phyloP scores from a whole-genome alignment of 2,888 invertebrate species.

The Parnassius smintheus region DNA sequence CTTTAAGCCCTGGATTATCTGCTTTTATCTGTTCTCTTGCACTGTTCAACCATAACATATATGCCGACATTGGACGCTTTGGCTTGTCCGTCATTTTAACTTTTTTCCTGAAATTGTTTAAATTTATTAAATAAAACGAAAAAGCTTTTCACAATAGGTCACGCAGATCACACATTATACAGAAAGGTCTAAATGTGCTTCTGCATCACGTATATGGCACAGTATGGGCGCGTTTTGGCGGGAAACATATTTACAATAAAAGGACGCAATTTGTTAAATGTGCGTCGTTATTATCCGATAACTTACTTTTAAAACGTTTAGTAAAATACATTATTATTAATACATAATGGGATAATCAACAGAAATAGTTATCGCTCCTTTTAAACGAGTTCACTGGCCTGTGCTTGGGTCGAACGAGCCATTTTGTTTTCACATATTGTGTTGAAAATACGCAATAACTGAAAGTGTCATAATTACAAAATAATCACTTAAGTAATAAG shows the following conservation, averaged over 20 bases:
- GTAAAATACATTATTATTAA: conserved; percentile 35
- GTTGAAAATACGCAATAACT: conserved; percentile 78
- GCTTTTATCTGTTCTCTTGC: conserved; percentile 92
- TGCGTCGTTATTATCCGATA: conserved; percentile 15
- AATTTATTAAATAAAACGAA: conserved; percentile 33
- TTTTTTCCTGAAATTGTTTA: conserved; percentile 70
- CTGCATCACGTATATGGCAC: conserved; percentile 49
- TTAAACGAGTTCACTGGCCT: conserved; percentile 79
- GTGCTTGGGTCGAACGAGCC: conserved; percentile 79
- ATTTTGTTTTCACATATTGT: conserved; percentile 81
- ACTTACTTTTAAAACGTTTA: conserved; percentile 17
- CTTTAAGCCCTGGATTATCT: conserved; percentile 93
- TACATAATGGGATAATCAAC: conserved; percentile 41
- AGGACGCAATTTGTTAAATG: conserved; percentile 21
- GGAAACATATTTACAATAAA: conserved; percentile 62
- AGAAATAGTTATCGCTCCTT: conserved; percentile 67
- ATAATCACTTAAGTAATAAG: conserved; percentile 65
- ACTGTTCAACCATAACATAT: conserved; percentile 97
- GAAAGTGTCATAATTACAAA: conserved; percentile 68
- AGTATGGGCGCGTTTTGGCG: conserved; percentile 77
- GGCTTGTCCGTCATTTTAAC: conserved; percentile 93
- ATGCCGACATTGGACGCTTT: conserved; percentile 95
- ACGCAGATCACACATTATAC: conserved; percentile 48
- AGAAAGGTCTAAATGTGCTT: conserved; percentile 46
- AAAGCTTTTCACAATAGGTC: conserved; percentile 54